Evolutionary conservation across 2,113 vertebrate genomes (phyloP), one percentile per base, ranked within the genome.

Genomic region (Oncorhynchus kisutch): DNA sequence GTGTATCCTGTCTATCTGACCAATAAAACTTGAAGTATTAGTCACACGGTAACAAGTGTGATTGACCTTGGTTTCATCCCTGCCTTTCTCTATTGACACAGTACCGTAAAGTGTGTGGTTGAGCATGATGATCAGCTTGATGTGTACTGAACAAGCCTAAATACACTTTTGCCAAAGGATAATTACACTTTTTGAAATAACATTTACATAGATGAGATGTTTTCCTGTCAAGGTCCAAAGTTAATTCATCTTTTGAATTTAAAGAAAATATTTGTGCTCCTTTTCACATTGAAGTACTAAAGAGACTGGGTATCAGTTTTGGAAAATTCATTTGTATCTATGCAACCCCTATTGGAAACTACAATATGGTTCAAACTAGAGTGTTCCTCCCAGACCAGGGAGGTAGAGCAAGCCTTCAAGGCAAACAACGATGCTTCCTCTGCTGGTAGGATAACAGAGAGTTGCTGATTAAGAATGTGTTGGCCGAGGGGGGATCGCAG

Each of bases 391-490:
- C 34, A 51, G 20, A 54, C 45, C 12, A 48, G 78, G 78, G 67
- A 59, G 78, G 74, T 22, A 73, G 78, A 83, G 76, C 72, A 82
- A 81, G 70, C 60, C 66, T 75, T 84, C 60, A 73, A 78, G 59
- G 69, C 78, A 81, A 81, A 84, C 71, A 85, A n/a, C 70, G 34
- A 83, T 73, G 67, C 81, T 88, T 88, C 86, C 82, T 88, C 79
- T 81, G 69, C 49, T 72, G 71, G 73, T 79, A 80, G 78, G 87
- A 80, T 83, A 86, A 84, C 80, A 87, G 80, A 79, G 73, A 84
- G 81, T 77, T 87, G 80, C 83, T 88, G 82, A 88, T 87, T 85
- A 88, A 81, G 85, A 87, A 78, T 69, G 73, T 78, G 74, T 70
- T 49, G 31, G 71, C 68, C 76, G 81, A 80, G 59, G 70, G 78